A percentile compares a stretch with the other conserved stretches of the same genome.
These are phyloP conservation scores for Leucoma salicis DNA, from an alignment of 2,888 invertebrate species.

Conservation along the genomic window DNA sequence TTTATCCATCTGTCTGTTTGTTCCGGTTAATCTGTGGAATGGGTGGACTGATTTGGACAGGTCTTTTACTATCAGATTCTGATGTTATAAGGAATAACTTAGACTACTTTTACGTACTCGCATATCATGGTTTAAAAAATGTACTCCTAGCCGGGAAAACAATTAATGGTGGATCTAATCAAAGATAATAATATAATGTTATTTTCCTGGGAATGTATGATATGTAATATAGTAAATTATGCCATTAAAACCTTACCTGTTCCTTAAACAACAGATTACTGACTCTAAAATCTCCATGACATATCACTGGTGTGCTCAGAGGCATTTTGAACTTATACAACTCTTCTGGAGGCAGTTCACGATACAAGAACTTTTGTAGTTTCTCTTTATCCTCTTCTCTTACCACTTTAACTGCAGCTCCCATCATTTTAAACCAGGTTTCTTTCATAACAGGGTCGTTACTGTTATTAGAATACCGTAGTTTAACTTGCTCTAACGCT, in stretches of 20 bases:
- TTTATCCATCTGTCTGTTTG: no score
- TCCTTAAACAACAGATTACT: constrained; percentile 42
- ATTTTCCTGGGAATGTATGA: no score
- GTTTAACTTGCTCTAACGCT: constrained; percentile 23
- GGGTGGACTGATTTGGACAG: no score
- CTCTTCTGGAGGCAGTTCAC: constrained; percentile 1
- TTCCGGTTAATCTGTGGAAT: no score
- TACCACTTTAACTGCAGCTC: constrained; percentile 25
- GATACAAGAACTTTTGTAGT: constrained; percentile 27
- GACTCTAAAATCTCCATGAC: constrained; percentile 47
- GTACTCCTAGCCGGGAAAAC: no score
- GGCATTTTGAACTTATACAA: constrained; percentile 35
- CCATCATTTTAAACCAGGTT: constrained; percentile 26
- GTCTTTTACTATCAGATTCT: no score
- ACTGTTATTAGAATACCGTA: neutral
- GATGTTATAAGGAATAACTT: no score
- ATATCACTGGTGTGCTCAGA: constrained; percentile 32
- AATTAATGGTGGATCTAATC: no score
- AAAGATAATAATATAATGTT: no score
- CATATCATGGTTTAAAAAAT: no score
- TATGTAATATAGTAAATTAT: no score
- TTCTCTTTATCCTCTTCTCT: constrained; percentile 37
- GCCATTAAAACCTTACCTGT: constrained; percentile 21
- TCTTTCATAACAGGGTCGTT: constrained; percentile 11
- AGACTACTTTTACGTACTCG: no score